Conservation (phyloP, 64 coral and sea anemone genomes). For the Dendronephthya gigantea region DNA sequence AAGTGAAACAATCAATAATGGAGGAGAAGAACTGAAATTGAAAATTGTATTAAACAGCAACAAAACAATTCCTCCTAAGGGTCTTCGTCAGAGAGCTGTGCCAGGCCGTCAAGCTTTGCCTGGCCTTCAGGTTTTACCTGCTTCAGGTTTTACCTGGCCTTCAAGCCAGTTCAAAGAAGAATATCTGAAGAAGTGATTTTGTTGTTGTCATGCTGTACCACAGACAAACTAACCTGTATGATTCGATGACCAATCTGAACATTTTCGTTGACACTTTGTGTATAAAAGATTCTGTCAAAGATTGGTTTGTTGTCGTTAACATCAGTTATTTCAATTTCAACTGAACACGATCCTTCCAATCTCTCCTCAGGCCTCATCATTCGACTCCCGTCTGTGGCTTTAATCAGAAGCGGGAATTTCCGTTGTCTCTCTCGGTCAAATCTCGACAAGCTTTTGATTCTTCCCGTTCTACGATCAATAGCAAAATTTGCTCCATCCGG, state of each 20-base stretch:
- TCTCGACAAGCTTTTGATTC: constrained; percentile 25
- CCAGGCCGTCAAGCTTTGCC: too few relatives aligned
- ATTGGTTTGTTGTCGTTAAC: constrained; percentile 69
- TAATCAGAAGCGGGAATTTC: constrained; percentile 61
- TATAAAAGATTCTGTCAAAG: constrained; percentile 43
- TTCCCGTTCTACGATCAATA: constrained; percentile 55
- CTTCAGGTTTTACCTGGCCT: too few relatives aligned
- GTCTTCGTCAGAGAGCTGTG: too few relatives aligned
- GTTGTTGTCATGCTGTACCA: too few relatives aligned
- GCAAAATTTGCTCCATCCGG: constrained; percentile 22
- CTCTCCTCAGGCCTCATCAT: constrained; percentile 43
- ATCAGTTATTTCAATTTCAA: constrained; percentile 59
- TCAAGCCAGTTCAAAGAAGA: too few relatives aligned
- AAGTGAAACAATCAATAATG: too few relatives aligned
- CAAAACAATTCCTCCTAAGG: too few relatives aligned
- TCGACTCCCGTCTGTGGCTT: constrained; percentile 55
- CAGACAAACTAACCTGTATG: background rate
- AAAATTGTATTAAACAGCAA: too few relatives aligned
- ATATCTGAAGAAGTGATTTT: too few relatives aligned
- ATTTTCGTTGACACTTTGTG: constrained; percentile 43
- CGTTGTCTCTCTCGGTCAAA: constrained; percentile 75
- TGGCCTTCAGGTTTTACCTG: too few relatives aligned
- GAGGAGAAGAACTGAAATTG: too few relatives aligned
- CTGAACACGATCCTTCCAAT: constrained; percentile 69
- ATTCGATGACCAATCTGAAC: background rate